Evolutionary conservation across 1,140 invertebrate genomes (phyloP), one percentile per base, ranked within the genome.

Genomic region (Solenopsis fugax): DNA sequence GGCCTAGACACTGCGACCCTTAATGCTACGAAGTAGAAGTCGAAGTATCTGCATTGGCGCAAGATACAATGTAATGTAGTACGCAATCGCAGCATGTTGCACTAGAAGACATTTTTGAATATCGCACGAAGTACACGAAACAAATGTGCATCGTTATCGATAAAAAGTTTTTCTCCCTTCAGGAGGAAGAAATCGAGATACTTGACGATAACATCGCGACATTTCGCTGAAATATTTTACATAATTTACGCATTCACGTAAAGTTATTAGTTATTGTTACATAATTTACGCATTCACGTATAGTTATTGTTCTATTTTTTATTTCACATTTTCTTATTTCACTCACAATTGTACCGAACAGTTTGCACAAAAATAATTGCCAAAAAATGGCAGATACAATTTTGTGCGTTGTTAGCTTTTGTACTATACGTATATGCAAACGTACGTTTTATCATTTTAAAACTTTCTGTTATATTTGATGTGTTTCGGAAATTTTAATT

Each of bases 41-140:
- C 69, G 41, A 73, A 84, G 69, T 84, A 84, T 84, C 80, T 75
- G 80, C 80, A 84, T 84, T 84, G 80, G 80, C 69, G 80, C 54
- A 84, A 84, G 69, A 73, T 73, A 82, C 52, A 52, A 77, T 34
- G 41, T 84, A 75, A 84, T 50, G 56, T 13, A 60, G 41, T 37
- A 84, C 29, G 56, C 69, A 54, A 12, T 34, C 13, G 77, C 34
- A 12, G 80, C 80, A 34, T 60, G 4, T n/a, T 12, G 67, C 41
- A 48, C 73, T 84, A 75, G 69, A 4, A 18, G 24, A 84, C 41
- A 50, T 73, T 84, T 80, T n/a, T 73, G 69, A 48, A 73, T 60
- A 60, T 75, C n/a, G 64, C 16, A 34, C 50, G 10, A 71, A 58
- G 72, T 56, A 82, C 0, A 16, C 12, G 24, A 73, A 60, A 84